Conservation (phyloP, 2,888 invertebrate species). For the Hetaerina titia region DNA sequence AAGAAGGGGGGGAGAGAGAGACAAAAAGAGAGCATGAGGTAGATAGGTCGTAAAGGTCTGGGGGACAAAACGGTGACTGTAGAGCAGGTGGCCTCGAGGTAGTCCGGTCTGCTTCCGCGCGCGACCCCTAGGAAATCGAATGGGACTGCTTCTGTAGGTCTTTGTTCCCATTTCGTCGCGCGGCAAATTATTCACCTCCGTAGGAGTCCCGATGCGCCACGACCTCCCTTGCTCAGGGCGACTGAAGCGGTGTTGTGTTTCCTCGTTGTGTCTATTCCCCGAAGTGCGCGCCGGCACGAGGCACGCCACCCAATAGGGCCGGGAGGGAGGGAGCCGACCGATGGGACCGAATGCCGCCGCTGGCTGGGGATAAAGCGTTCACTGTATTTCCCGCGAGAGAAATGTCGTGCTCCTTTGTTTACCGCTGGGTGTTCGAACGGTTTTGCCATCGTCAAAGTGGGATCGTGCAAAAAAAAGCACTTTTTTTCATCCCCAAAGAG, state of each 20-base stretch:
- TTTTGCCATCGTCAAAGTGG: background rate
- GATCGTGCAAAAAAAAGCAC: too few species aligned
- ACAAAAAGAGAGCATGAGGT: too few species aligned
- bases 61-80: too few species aligned
- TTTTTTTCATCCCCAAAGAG: too few species aligned
- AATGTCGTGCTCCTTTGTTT: background rate
- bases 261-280: background rate
- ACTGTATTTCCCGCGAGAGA: background rate
- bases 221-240: too few species aligned
- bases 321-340: background rate
- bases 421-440: background rate
- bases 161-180: constrained; percentile 15
- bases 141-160: background rate
- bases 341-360: background rate
- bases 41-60: too few species aligned
- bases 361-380: background rate
- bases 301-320: background rate
- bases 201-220: too few species aligned
- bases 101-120: background rate
- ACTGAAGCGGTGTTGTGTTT: background rate
- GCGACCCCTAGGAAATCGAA: background rate
- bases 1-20: background rate
- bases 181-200: background rate
- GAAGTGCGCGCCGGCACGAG: background rate
- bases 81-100: too few species aligned